Base-by-base conservation (phyloP, 2,113 vertebrate species). In the Spheniscus mendiculus region DNA sequence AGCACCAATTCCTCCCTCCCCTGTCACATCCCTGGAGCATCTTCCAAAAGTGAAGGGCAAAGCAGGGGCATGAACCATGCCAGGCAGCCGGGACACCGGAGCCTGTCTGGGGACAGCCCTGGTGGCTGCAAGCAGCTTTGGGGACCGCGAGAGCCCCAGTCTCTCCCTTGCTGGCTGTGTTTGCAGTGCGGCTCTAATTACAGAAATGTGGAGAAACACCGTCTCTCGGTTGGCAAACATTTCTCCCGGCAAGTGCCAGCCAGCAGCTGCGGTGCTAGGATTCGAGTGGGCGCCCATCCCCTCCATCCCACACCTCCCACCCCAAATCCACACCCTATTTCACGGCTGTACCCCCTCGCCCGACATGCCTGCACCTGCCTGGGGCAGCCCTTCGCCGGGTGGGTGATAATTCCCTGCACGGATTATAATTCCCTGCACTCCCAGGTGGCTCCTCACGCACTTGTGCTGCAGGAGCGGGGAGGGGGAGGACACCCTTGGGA, bases 111-210 rank as follows among this genome's bases (percentile, higher is more conserved):
- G 82, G 78, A 85, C 66, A 72, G 56, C 25, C 19, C 82, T 40
- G 84, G n/a, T 47, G 78, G 29, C 90, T 72, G 49, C 19, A 29
- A 55, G 49, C 32, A 77, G 89, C 55, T 78, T 29, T 86, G 80
- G 86, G 83, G 72, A 70, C 23, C 1, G 17, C 0, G 0, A 23
- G 11, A 52, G 36, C 65, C 70, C 76, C 1, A 3, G 42, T 58
- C 81, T 21, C 47, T 88, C n/a, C n/a, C 40, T 40, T 1, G 16
- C 83, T 3, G 87, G 81, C 89, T 89, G 77, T 93, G 94, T 95
- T 96, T 96, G 97, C 96, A 55, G 87, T 17, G 91, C 11, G 21
- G 84, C 61, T 96, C 77, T 91, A 76, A 96, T 89, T 93, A 78
- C 93, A 93, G 94, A 62, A 70, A 74, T 30, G 76, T 25, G 93